Percentiles rank a stretch among this genome's conserved stretches.
These are phyloP conservation scores for Herminia tarsipennalis DNA, from an alignment of 2,888 invertebrate species.

Conservation along the genomic window DNA sequence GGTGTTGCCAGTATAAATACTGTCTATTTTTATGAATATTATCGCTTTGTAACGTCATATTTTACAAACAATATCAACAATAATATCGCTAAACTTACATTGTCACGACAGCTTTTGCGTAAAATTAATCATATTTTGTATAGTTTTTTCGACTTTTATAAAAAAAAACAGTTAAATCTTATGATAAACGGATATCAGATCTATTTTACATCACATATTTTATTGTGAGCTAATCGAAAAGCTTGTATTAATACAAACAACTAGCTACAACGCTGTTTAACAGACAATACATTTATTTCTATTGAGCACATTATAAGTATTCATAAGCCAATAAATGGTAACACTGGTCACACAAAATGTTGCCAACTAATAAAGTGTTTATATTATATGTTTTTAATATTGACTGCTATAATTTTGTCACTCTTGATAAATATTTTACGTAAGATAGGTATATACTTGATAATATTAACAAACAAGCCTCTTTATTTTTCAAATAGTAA, in stretches of 20 bases:
- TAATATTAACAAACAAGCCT: no score
- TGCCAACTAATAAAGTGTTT: background rate
- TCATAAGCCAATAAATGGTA: conserved; percentile 57
- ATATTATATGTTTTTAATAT: background rate
- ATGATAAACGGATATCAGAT: conserved; percentile 9
- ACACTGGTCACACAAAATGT: conserved; percentile 31
- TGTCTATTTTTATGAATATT: no score
- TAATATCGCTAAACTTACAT: no score
- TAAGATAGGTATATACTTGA: no score
- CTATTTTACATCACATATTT: conserved; percentile 22
- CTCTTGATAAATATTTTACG: no score
- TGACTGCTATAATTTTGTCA: background rate
- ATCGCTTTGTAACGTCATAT: no score
- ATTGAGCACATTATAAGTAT: conserved; percentile 60
- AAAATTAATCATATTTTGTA: no score
- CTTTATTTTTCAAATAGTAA: no score
- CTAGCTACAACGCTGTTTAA: conserved; percentile 48
- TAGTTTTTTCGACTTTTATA: no score
- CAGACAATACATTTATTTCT: conserved; percentile 49
- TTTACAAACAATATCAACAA: no score
- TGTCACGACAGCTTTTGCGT: no score
- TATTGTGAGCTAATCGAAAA: conserved; percentile 38
- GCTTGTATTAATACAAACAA: conserved; percentile 41
- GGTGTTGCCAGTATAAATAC: no score
- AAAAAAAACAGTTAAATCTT: background rate